These are phyloP conservation scores for Balearica regulorum DNA, from an alignment of 2,797 vertebrate species.

Conservation along the genomic window DNA sequence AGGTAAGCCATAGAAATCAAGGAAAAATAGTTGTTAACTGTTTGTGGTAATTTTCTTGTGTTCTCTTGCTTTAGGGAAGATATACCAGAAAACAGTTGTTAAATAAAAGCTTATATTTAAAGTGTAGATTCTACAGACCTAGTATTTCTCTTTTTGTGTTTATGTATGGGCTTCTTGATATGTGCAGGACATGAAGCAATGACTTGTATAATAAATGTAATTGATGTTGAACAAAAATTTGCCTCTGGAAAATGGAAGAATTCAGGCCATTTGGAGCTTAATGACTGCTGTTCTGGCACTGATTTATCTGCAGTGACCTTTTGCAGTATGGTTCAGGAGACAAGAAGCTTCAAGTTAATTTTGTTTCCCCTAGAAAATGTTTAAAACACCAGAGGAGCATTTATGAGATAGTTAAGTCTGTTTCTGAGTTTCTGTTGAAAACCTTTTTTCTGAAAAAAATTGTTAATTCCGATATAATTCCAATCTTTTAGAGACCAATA, in stretches of 20 bases:
- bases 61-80: not conserved
- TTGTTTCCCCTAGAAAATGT: not conserved
- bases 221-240: not conserved
- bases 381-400: not conserved
- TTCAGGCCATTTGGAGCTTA: not conserved
- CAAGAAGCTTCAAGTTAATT: conserved; percentile 1
- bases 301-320: conserved; percentile 8
- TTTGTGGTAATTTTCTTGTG: not conserved
- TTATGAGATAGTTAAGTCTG: not conserved
- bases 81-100: not conserved
- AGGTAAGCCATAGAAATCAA: not conserved
- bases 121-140: not conserved
- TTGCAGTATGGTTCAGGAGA: not conserved
- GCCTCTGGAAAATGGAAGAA: not conserved
- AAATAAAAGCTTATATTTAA: not conserved
- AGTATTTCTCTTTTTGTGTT: not conserved
- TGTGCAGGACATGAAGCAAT: not conserved
- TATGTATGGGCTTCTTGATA: not conserved
- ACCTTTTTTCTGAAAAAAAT: not conserved
- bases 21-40: not conserved
- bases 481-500: not conserved
- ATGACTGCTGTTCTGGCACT: not conserved
- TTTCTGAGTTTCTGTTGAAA: not conserved
- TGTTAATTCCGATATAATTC: not conserved
- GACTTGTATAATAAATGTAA: not conserved